Base-by-base conservation (phyloP, 2,797 vertebrate genomes). In the Eulemur albifrons region DNA sequence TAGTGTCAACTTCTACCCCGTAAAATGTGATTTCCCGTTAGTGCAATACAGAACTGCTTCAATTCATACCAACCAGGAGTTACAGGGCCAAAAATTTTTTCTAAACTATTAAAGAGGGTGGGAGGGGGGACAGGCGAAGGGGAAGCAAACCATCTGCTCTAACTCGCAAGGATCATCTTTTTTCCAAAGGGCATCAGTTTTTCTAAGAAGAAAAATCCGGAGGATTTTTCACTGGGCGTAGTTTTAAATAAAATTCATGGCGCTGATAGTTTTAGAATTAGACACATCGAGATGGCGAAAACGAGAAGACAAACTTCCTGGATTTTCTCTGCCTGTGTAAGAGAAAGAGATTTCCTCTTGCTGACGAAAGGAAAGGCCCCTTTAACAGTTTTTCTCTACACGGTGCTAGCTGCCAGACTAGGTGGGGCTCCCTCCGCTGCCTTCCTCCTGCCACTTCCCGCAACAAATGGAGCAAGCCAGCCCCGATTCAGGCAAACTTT, bases 341-440 rank as follows among this genome's bases (percentile, higher is more conserved):
- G 76, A 94, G 65, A 94, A 54, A 95, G 87, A 87, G 93, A 86
- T 96, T 98, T 97, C 96, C 97, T 96, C 95, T 82, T 85, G 93
- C 95, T 90, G 96, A 92, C 90, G 95, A 90, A 86, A 79, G 96
- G 84, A 94, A 97, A 97, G 97, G 97, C 96, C 97, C 97, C 97
- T 97, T 97, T 96, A 97, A 97, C 95, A 95, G 90, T 81, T 94
- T 88, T 75, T 84, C 94, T 45, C 95, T 48, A 7, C 83, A 45
- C 48, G 12, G 96, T 7, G 86, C 86, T 2, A 8, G 93, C 96
- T 57, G 96, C 98, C 97, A 97, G 98, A 98, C 98, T 98, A 98
- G 98, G 98, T 98, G 98, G 98, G 98, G 98, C 98, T 96, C 88
- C 79, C 93, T 77, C 93, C 43, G 73, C 90, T 27, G 95, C 94